A percentile compares a stretch with the other conserved stretches of the same genome.
Evolutionary conservation across 2,113 vertebrate genomes (phyloP).

Genomic region (Mustela lutreola): DNA sequence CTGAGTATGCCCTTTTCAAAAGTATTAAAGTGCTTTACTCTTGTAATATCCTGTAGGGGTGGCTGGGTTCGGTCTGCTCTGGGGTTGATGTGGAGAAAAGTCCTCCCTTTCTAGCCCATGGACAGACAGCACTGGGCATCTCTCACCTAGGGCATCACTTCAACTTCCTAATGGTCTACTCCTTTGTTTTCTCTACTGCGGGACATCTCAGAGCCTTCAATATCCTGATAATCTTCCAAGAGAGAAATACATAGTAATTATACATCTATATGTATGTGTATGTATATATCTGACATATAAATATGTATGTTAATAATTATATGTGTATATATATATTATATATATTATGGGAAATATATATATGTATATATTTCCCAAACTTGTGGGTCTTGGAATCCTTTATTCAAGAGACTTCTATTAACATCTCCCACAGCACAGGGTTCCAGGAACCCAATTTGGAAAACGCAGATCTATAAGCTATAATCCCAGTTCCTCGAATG

Average conservation of each 20-base stretch:
- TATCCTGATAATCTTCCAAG: not conserved
- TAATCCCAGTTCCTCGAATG: not conserved
- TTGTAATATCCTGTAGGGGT: not conserved
- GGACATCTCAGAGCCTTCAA: slow-evolving; percentile 3
- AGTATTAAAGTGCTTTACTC: not conserved
- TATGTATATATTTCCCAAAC: not conserved
- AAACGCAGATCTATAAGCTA: not conserved
- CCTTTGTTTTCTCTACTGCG: not conserved
- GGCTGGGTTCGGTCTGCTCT: not conserved
- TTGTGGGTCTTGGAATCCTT: not conserved
- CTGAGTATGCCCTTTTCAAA: not conserved
- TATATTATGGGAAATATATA: too few relatives aligned
- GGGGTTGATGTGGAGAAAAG: not conserved
- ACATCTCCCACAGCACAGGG: not conserved
- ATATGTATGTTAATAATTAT: not conserved
- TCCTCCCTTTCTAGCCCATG: not conserved
- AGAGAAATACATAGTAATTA: not conserved
- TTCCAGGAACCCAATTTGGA: not conserved
- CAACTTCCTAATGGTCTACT: not conserved
- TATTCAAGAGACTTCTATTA: not conserved
- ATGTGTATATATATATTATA: too few relatives aligned
- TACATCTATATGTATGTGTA: not conserved
- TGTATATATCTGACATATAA: not conserved
- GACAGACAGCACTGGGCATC: not conserved
- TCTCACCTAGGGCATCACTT: not conserved